Evolutionary conservation across 1,140 invertebrate species (phyloP).

Genomic region (Panagrolaimus sp.): DNA sequence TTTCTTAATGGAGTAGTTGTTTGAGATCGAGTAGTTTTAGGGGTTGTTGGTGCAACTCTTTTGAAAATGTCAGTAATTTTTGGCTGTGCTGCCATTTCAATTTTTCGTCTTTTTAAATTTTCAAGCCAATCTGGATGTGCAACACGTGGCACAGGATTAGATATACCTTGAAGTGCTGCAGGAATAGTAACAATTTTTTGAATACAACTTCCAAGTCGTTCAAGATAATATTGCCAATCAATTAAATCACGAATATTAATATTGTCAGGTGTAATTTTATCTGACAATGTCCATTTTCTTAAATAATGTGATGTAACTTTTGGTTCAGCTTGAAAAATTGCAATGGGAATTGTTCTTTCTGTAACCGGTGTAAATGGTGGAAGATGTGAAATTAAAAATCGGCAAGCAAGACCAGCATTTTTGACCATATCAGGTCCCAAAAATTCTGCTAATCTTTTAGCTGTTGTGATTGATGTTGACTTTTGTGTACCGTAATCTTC

Average conservation of each 20-base stretch:
- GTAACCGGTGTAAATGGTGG: conserved; percentile 82
- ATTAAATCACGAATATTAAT: conserved; percentile 86
- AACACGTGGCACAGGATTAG: conserved; percentile 89
- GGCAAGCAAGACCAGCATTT: conserved; percentile 90
- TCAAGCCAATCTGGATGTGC: conserved; percentile 95
- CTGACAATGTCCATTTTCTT: conserved; percentile 80
- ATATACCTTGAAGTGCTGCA: conserved; percentile 85
- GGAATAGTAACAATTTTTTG: conserved; percentile 99
- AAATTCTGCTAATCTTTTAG: conserved; percentile 86
- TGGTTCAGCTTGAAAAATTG: conserved; percentile 89
- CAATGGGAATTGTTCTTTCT: conserved; percentile 84
- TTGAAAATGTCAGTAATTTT: conserved; percentile 88
- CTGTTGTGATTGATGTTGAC: conserved; percentile 94
- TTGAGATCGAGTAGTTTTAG: not conserved
- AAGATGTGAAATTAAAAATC: conserved; percentile 88
- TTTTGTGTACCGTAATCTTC: conserved; percentile 94
- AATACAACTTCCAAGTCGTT: conserved; percentile 81
- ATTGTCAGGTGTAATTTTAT: conserved; percentile 65
- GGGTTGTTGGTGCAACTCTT: not conserved
- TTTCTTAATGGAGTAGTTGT: not conserved
- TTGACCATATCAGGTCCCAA: conserved; percentile 98
- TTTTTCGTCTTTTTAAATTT: conserved; percentile 86
- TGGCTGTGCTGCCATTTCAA: conserved; percentile 80
- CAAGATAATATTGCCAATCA: conserved; percentile 97
- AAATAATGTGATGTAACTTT: conserved; percentile 81